A percentile compares a stretch with the other conserved stretches of the same genome.
Conservation (phyloP, 2,797 vertebrate genomes). For the Lemur catta region DNA sequence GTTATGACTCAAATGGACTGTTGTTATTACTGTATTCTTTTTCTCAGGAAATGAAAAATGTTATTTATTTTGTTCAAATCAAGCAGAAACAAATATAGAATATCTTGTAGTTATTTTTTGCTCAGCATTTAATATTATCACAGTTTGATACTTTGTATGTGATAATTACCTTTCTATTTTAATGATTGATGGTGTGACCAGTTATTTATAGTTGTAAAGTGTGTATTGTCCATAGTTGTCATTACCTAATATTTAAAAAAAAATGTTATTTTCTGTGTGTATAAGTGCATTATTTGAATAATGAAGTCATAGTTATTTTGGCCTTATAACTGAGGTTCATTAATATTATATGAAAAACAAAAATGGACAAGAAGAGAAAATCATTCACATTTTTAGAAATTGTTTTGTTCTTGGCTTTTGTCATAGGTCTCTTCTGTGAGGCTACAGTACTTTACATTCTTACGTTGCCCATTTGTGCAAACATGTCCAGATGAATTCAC, state of each 20-base stretch:
- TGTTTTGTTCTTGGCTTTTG: conserved; percentile 68
- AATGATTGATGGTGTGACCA: conserved; percentile 44
- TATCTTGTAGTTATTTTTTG: conserved; percentile 59
- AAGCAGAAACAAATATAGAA: conserved; percentile 53
- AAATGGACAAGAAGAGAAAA: conserved; percentile 60
- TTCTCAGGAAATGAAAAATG: conserved; percentile 61
- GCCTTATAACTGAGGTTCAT: conserved; percentile 78
- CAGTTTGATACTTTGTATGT: conserved; percentile 62
- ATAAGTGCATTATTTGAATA: conserved; percentile 84
- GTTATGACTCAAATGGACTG: conserved; percentile 63
- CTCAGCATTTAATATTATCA: conserved; percentile 47
- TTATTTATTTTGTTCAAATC: conserved; percentile 66
- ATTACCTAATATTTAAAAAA: conserved; percentile 69
- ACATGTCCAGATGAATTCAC: conserved; percentile 90
- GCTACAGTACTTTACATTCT: conserved; percentile 63
- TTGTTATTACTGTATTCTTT: conserved; percentile 66
- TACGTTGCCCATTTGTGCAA: conserved; percentile 80
- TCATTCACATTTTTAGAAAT: conserved; percentile 64
- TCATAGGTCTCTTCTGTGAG: conserved; percentile 57
- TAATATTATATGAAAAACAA: conserved; percentile 71
- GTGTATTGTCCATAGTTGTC: conserved; percentile 42
- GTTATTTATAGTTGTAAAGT: conserved; percentile 64
- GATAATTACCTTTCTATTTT: conserved; percentile 71
- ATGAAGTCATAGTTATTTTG: conserved; percentile 84
- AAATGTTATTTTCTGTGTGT: conserved; percentile 79